These are phyloP conservation scores for Takifugu bimaculatus DNA, from an alignment of 2,113 vertebrate species.

Conservation along the genomic window DNA sequence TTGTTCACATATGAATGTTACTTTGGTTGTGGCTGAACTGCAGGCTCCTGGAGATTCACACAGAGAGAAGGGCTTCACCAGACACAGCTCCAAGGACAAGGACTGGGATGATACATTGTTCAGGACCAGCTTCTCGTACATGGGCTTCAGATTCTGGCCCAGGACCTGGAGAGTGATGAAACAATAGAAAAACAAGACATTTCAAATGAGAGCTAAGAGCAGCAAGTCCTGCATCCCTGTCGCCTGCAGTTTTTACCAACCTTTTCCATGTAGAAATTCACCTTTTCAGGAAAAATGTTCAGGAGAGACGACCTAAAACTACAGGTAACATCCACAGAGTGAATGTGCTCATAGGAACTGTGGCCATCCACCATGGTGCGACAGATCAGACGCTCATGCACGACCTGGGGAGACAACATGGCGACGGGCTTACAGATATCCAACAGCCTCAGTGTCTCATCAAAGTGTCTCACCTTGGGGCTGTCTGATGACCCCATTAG, in stretches of 20 bases:
- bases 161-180: conserved; percentile 57
- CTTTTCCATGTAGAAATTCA: conserved; percentile 81
- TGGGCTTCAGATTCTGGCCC: conserved; percentile 52
- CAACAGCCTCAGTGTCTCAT: rapidly evolving
- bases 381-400: conserved; percentile 79
- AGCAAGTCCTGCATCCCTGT: background rate
- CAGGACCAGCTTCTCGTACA: conserved; percentile 75
- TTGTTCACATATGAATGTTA: conserved; percentile 16
- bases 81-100: conserved; percentile 67
- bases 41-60: conserved; percentile 51
- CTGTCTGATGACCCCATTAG: conserved; percentile 74
- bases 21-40: conserved; percentile 55
- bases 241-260: conserved; percentile 49
- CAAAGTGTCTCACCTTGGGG: conserved; percentile 69
- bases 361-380: conserved; percentile 65
- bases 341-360: conserved; percentile 62
- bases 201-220: background rate
- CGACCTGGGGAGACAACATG: conserved; percentile 63
- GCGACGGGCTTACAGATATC: background rate
- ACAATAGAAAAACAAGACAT: background rate
- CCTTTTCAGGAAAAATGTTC: conserved; percentile 72
- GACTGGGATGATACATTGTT: conserved; percentile 79
- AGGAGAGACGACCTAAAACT: conserved; percentile 79
- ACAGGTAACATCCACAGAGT: conserved; percentile 76
- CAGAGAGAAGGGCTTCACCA: conserved; percentile 76